Percentiles rank a stretch among this genome's conserved stretches.
Conservation (phyloP, 1,140 invertebrate species). For the Drosophila aff. region DNA sequence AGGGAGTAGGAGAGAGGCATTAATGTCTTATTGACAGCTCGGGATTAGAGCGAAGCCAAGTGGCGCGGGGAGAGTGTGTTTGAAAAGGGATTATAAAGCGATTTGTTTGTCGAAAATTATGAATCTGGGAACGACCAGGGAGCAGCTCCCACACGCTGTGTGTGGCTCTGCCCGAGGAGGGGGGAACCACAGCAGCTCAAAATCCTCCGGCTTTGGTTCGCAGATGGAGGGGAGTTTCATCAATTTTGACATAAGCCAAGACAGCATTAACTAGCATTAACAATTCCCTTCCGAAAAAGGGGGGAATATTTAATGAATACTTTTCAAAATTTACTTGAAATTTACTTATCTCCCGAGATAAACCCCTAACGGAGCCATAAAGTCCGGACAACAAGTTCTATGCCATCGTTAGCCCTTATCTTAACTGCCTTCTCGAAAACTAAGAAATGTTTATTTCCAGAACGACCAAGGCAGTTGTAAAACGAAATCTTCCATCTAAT, state of each 20-base stretch:
- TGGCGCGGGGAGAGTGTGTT: constrained; percentile 64
- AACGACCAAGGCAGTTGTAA: constrained; percentile 4
- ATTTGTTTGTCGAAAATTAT: constrained; percentile 83
- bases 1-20: constrained; percentile 36
- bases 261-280: constrained; percentile 47
- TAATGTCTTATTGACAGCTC: constrained; percentile 82
- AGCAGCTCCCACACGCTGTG: constrained; percentile 76
- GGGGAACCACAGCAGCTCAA: constrained; percentile 34
- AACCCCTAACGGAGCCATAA: constrained; percentile 25
- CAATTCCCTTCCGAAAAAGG: background rate
- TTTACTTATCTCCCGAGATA: constrained; percentile 15
- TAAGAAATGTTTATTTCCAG: constrained; percentile 33
- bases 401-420: constrained; percentile 32
- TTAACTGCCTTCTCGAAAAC: constrained; percentile 22
- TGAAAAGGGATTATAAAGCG: constrained; percentile 83
- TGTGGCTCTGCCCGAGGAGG: constrained; percentile 35
- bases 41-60: constrained; percentile 76
- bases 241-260: constrained; percentile 49
- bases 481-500: constrained; percentile 43
- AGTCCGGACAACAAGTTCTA: constrained; percentile 23
- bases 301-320: background rate
- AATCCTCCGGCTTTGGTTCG: constrained; percentile 42
- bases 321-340: constrained; percentile 4
- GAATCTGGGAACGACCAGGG: constrained; percentile 65
- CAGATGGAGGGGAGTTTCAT: constrained; percentile 19